Evolutionary conservation across 2,797 vertebrate genomes (phyloP), one percentile per base, ranked within the genome.

Genomic region (Nannoperca obscura): DNA sequence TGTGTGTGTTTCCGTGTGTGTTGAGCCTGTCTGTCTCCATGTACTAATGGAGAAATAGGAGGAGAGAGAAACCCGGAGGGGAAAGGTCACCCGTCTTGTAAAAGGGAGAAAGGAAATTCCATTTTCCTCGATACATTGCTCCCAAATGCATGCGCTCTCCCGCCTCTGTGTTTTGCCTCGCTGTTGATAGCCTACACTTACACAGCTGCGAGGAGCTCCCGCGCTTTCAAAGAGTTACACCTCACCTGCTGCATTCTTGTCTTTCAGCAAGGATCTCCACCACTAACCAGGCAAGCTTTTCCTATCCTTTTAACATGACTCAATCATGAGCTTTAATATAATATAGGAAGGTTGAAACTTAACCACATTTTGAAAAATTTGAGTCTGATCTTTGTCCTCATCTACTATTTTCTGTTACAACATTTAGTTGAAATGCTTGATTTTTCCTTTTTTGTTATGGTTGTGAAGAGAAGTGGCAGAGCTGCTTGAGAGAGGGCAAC

Each of bases 11-110:
- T 63, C 7, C 19, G 50, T 65, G 77, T 84, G 78, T 83, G 69
- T 80, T 77, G 78, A 74, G 63, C 71, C 60, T 68, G 84, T 82
- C 67, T 74, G 76, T 89, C 83, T 85, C 57, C 55, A 58, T 80
- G 83, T 65, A 60, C 76, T 90, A 88, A 91, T 91, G 86, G 80
- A 85, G 87, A 88, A 93, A 85, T 79, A 75, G 84, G 61, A 80
- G 71, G 71, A 80, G 68, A 70, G 76, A 91, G 86, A 70, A 74
- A 77, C 71, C 60, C 59, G 61, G 76, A 76, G 89, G 84, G 70
- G 83, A 90, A 84, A 89, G 91, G 92, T 93, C 78, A 81, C 76
- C 52, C 11, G 24, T 73, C 81, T 87, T 86, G 85, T 90, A 83
- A 91, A 89, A 78, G 61, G 17, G 57, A 86, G 72, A 82, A 79